A percentile compares a stretch with the other conserved stretches of the same genome.
Conservation (phyloP, 2,797 vertebrate species). For the Sorex maritimensis region DNA sequence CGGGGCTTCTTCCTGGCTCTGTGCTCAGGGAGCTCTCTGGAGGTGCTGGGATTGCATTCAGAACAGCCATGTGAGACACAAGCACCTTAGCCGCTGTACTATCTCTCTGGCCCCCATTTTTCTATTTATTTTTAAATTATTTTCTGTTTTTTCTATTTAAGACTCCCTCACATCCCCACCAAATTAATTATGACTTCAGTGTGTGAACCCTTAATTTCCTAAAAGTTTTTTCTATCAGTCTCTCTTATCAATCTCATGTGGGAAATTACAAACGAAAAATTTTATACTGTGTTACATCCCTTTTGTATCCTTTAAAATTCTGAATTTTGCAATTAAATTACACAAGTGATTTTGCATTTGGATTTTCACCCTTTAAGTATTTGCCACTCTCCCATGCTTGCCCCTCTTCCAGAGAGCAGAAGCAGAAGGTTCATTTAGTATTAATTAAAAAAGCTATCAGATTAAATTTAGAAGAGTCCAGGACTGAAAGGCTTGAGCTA, state of each 20-base stretch:
- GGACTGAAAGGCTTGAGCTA: slow-evolving; percentile 31
- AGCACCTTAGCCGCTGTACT: too few relatives aligned
- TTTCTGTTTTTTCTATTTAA: background rate
- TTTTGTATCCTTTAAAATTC: slow-evolving; percentile 32
- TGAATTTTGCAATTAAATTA: slow-evolving; percentile 72
- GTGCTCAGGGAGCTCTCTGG: too few relatives aligned
- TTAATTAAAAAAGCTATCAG: slow-evolving; percentile 31
- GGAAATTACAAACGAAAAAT: slow-evolving; percentile 59
- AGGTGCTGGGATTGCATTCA: too few relatives aligned
- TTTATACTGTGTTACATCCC: slow-evolving; percentile 34
- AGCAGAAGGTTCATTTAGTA: slow-evolving; percentile 16
- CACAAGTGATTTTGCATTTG: slow-evolving; percentile 60
- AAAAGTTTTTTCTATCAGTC: slow-evolving; percentile 16
- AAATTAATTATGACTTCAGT: slow-evolving; percentile 30
- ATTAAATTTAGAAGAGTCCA: slow-evolving; percentile 53
- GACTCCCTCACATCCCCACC: slow-evolving; percentile 39
- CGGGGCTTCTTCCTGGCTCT: too few relatives aligned
- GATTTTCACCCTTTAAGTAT: slow-evolving; percentile 33
- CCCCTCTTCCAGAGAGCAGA: background rate
- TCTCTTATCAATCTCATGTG: slow-evolving; percentile 28
- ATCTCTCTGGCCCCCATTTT: too few relatives aligned
- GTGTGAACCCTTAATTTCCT: slow-evolving; percentile 24
- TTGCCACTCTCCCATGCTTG: slow-evolving; percentile 8
- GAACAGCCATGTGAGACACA: too few relatives aligned
- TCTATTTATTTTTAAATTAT: too few relatives aligned